Base-by-base conservation (phyloP, 2,888 invertebrate species). In the Lasioglossum oenotherae region DNA sequence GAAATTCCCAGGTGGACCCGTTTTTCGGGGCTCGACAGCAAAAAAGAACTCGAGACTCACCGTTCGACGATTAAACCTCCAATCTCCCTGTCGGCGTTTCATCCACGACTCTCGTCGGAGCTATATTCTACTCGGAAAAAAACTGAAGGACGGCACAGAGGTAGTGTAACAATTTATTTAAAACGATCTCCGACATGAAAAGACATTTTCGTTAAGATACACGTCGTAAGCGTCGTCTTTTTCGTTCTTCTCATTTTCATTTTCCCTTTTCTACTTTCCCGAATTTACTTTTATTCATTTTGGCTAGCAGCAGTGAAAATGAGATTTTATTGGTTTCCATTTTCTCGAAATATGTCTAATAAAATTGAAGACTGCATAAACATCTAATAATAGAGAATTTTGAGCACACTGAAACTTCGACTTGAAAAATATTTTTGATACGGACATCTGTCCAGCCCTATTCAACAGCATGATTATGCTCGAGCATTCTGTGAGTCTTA, bases 1-100 rank as follows among this genome's bases (percentile, higher is more conserved):
- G 89, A 90, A 91, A 86, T 88, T 90, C 83, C 89, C 93, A 92
- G 92, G 90, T 92, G 93, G 90, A 84, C 87, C 71, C 67, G 80
- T 86, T 80, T 78, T 27, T 31, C 23, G 44, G 46, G 16, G 71
- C 38, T 14, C 57, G 27, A 27, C 67, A 35, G 38, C 41, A 46
- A 35, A 53, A 60, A 75, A 16, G n/a, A 74, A 92, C 57, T 82
- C 80, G 85, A 92, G 85, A 91, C 89, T 94, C 94, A 94, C 91
- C 81, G 86, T 67, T 84, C 86, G 87, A 91, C 92, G 88, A 93
- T 93, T 93, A 93, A 85, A 87, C 86, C 86, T 57, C 73, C 72
- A 38, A 31, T 74, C 44, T n/a, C 77, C 49, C 53, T 16, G 35
- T 19, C 80, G 73, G 23, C 38, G 38, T 38, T 35, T 23, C 31